Conservation (phyloP, 2,888 invertebrate genomes). For the Diarsia rubi region DNA sequence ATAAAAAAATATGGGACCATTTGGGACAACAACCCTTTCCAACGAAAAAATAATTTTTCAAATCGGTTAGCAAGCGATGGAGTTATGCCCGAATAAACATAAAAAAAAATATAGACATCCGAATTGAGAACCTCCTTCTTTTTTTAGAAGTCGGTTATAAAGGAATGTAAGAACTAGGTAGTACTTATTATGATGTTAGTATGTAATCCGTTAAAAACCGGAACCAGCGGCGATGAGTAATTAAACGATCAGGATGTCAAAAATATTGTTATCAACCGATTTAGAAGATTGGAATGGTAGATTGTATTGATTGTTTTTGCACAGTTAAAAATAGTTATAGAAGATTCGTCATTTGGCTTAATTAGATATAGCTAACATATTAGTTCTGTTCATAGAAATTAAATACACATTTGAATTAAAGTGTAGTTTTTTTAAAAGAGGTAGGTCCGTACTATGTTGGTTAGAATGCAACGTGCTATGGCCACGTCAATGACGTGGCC, state of each 20-base stretch:
- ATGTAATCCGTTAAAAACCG: neutral
- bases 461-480: neutral
- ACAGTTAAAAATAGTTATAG: neutral
- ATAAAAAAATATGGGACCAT: no score
- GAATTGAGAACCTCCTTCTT: no score
- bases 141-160: no score
- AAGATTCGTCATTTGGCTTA: neutral
- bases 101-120: no score
- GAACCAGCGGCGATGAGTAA: neutral
- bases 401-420: neutral
- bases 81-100: no score
- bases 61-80: no score
- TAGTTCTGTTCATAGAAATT: neutral
- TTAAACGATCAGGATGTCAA: slow-evolving; percentile 16
- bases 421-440: neutral
- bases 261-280: slow-evolving; percentile 24
- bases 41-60: no score
- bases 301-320: neutral
- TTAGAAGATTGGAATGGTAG: slow-evolving; percentile 3
- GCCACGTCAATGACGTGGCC: no score
- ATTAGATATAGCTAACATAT: neutral
- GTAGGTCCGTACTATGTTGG: neutral
- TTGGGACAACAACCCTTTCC: no score
- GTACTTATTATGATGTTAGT: neutral
- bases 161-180: no score